Evolutionary conservation across 2,797 vertebrate species (phyloP).

Genomic region (Melanotaenia pygmaea): DNA sequence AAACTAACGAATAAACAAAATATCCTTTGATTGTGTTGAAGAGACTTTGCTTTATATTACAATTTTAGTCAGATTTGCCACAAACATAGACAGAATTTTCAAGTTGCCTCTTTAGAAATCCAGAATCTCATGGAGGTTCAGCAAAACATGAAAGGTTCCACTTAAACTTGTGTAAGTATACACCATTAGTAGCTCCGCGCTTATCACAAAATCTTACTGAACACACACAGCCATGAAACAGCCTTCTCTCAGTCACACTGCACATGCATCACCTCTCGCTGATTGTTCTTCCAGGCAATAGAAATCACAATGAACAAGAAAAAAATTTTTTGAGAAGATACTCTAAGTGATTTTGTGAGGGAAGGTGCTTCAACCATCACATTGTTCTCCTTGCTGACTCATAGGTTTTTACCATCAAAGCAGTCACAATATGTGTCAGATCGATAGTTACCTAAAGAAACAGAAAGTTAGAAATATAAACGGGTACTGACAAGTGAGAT

Average conservation of each 20-base stretch:
- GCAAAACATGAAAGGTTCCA: background rate
- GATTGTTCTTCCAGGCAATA: background rate
- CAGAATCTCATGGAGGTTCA: no score
- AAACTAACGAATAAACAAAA: background rate
- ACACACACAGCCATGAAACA: background rate
- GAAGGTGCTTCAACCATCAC: background rate
- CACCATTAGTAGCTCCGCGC: background rate
- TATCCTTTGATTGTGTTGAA: background rate
- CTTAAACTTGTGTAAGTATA: background rate
- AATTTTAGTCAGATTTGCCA: background rate
- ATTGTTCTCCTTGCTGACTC: constrained; percentile 88
- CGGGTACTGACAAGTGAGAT: background rate
- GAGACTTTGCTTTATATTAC: background rate
- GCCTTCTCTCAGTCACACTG: background rate
- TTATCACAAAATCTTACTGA: background rate
- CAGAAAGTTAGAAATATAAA: constrained; percentile 17
- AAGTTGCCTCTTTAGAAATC: no score
- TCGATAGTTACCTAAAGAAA: constrained; percentile 24
- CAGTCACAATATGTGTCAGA: constrained; percentile 66
- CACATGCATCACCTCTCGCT: background rate
- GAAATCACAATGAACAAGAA: background rate
- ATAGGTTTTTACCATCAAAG: constrained; percentile 84
- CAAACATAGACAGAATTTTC: background rate
- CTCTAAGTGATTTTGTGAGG: background rate
- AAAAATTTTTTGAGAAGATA: background rate